Evolutionary conservation across 2,888 invertebrate genomes (phyloP), one percentile per base, ranked within the genome.

Genomic region (Neria commutata): DNA sequence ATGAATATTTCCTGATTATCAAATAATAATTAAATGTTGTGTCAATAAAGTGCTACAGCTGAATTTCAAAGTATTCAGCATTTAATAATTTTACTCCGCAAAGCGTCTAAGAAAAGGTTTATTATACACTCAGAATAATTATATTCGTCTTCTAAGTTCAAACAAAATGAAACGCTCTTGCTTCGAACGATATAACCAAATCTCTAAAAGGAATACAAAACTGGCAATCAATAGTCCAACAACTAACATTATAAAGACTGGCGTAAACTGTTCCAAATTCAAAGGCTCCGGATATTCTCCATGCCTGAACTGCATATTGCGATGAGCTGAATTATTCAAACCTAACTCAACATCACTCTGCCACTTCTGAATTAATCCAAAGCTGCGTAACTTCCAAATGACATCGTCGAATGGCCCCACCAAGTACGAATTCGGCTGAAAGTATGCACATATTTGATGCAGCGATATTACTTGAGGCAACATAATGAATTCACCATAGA

Each of bases 371-470:
- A 58, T 11, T 24, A 63, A 51, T 3, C 63, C 63, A 25, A 23
- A 25, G 24, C n/a, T 48, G 2, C 51, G 29, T 11, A 63, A 40
- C 0, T 53, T 16, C 8, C 19, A 14, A 17, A 63, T 40, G 1
- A 61, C 10, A 10, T 48, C 46, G 56, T 58, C 52, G 14, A 63
- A 16, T 5, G 63, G 61, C 19, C 56, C 42, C 10, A 54, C 47
- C 10, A 63, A 51, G 51, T 56, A 63, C 14, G 63, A 63, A 2
- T 54, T 54, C 10, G 40, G 33, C n/a, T 49, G 53, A 53, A 54
- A 51, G 17, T 63, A 63, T 1, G 61, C 63, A 45, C 63, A 63
- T 5, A 61, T 45, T 47, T 63, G 63, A 56, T 59, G 61, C 14
- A 53, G 17, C 8, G 56, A 25, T 10, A 63, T 53, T 10, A 50